Percentiles rank a stretch among this genome's conserved stretches.
Evolutionary conservation across 2,797 vertebrate genomes (phyloP).

Genomic region (Danio tinwini): DNA sequence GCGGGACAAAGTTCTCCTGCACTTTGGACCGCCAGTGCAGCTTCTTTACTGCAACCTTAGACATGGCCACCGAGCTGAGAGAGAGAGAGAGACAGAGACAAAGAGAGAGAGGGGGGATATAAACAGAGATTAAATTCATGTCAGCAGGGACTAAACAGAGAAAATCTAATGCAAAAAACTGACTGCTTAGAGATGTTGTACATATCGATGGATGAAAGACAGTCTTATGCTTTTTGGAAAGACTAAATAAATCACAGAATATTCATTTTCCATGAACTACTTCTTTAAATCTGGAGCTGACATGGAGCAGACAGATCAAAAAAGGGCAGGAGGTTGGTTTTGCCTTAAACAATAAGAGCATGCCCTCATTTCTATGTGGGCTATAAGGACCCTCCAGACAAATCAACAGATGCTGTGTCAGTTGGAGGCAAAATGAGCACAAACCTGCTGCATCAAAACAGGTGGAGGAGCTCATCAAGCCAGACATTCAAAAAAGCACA

Average conservation of each 20-base stretch:
- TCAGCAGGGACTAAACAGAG: slow-evolving; percentile 11
- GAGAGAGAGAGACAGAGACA: slow-evolving; percentile 43
- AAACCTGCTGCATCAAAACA: slow-evolving; percentile 45
- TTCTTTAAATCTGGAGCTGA: slow-evolving; percentile 18
- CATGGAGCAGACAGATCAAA: slow-evolving; percentile 25
- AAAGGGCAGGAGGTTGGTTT: slow-evolving; percentile 42
- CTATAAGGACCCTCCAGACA: slow-evolving; percentile 38
- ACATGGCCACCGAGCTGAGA: slow-evolving; percentile 69
- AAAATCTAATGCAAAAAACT: slow-evolving; percentile 15
- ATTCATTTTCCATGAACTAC: neutral
- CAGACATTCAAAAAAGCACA: slow-evolving; percentile 3
- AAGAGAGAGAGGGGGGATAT: neutral
- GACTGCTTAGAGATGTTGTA: neutral
- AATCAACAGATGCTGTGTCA: slow-evolving; percentile 59
- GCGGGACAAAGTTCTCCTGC: slow-evolving; percentile 79
- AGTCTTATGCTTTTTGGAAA: neutral
- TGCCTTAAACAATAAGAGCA: slow-evolving; percentile 27
- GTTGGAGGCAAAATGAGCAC: slow-evolving; percentile 51
- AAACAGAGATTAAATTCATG: slow-evolving; percentile 38
- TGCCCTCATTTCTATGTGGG: slow-evolving; percentile 48
- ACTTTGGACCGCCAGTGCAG: slow-evolving; percentile 83
- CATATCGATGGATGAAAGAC: neutral
- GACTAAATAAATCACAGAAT: neutral
- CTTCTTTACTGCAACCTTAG: slow-evolving; percentile 80
- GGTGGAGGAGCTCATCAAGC: slow-evolving; percentile 36